Evolutionary conservation across 2,888 invertebrate genomes (phyloP).

Genomic region (Ametastegia equiseti): DNA sequence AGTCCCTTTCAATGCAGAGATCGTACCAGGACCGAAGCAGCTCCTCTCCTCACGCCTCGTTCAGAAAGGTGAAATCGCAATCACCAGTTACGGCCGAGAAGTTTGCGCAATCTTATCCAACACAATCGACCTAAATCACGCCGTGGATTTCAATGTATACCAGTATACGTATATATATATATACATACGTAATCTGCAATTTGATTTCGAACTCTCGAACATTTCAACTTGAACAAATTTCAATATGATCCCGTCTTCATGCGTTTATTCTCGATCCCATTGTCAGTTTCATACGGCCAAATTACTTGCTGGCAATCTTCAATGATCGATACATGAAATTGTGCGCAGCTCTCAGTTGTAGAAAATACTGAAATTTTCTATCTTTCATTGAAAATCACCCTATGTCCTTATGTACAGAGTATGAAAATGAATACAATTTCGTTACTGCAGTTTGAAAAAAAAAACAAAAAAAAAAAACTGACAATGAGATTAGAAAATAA

Average conservation of each 20-base stretch:
- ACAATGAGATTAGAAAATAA: too few species aligned
- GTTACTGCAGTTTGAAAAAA: too few species aligned
- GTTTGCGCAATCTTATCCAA: background rate
- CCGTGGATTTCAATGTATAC: background rate
- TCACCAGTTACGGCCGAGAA: background rate
- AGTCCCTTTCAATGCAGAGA: background rate
- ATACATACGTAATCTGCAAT: background rate
- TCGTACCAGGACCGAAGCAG: background rate
- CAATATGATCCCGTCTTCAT: too few species aligned
- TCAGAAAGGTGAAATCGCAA: conserved; percentile 10
- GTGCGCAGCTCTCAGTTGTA: too few species aligned
- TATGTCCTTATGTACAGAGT: too few species aligned
- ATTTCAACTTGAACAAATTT: background rate
- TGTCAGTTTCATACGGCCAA: too few species aligned
- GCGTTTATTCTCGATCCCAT: background rate
- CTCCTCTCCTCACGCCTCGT: background rate
- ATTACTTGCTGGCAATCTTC: too few species aligned
- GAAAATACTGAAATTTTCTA: too few species aligned
- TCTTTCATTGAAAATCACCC: too few species aligned
- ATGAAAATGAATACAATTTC: too few species aligned
- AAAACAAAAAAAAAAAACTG: too few species aligned
- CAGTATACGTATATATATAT: background rate
- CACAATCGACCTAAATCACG: background rate
- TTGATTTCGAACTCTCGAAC: background rate
- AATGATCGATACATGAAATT: too few species aligned